These are phyloP conservation scores for Drosophila funebris DNA, from an alignment of 1,140 invertebrate species.

Conservation along the genomic window DNA sequence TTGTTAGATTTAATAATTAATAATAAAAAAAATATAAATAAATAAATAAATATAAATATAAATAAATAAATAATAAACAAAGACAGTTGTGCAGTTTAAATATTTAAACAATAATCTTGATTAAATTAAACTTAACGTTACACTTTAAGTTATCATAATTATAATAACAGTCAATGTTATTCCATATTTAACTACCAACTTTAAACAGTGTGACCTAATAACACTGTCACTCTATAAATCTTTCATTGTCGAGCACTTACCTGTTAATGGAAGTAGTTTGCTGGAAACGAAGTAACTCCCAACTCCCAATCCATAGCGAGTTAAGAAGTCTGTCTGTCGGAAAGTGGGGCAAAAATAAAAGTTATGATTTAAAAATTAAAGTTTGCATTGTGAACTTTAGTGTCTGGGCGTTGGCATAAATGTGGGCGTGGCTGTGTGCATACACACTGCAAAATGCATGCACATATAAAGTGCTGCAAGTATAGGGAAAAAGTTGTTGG, in stretches of 20 bases:
- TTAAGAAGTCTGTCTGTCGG: constrained; percentile 7
- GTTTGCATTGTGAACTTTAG: constrained; percentile 51
- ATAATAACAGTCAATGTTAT: too few species aligned
- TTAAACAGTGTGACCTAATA: neutral
- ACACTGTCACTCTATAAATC: neutral
- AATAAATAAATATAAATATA: too few species aligned
- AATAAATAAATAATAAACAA: too few species aligned
- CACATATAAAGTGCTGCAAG: neutral
- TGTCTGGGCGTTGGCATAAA: constrained; percentile 10
- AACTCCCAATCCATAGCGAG: neutral
- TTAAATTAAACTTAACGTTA: too few species aligned
- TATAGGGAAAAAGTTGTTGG: constrained; percentile 32
- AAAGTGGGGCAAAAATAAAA: constrained; percentile 62
- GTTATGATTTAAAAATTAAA: constrained; percentile 79
- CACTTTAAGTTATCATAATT: too few species aligned
- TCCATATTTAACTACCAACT: neutral
- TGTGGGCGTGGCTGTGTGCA: constrained; percentile 15
- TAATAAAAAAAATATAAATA: too few species aligned
- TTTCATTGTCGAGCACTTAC: constrained; percentile 35
- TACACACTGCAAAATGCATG: constrained; percentile 2
- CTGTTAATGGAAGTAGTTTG: neutral
- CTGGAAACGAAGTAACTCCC: neutral
- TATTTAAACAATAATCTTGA: too few species aligned
- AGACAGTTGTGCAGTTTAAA: too few species aligned
- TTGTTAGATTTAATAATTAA: too few species aligned